Percentiles rank a stretch among this genome's conserved stretches.
These are phyloP conservation scores for Falco punctatus DNA, from an alignment of 2,113 vertebrate species.

Conservation along the genomic window DNA sequence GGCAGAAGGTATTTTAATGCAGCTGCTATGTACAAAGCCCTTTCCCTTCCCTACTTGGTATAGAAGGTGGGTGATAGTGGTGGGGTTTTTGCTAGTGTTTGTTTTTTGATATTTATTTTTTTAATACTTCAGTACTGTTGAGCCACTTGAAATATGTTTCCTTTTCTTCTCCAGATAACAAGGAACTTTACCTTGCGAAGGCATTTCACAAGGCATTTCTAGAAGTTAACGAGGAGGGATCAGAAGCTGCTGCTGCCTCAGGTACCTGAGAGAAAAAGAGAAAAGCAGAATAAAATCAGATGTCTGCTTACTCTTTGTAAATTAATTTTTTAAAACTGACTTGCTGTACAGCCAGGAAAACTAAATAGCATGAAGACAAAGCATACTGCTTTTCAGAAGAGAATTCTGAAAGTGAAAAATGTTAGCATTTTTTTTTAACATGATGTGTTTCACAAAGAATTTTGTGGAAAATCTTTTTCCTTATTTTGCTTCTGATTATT, in stretches of 20 bases:
- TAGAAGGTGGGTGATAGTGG: not conserved
- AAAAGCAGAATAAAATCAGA: conserved; percentile 22
- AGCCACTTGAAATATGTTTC: not conserved
- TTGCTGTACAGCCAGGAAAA: not conserved
- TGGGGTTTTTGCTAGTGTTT: not conserved
- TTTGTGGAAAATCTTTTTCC: not conserved
- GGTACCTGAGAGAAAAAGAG: conserved; percentile 70
- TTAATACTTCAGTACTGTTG: not conserved
- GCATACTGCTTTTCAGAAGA: not conserved
- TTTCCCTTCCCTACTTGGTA: not conserved
- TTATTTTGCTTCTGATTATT: not conserved
- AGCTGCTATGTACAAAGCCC: not conserved
- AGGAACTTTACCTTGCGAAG: conserved; percentile 89
- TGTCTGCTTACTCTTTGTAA: conserved; percentile 10
- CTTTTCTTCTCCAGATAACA: conserved; percentile 79
- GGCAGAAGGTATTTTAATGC: not conserved
- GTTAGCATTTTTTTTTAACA: not conserved
- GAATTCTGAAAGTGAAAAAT: not conserved
- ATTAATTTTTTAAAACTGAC: conserved; percentile 18
- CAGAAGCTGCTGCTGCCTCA: conserved; percentile 93
- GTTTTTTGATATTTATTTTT: not conserved
- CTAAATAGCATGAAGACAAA: not conserved
- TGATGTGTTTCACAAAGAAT: not conserved
- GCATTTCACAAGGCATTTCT: conserved; percentile 94
- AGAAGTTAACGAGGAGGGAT: conserved; percentile 97